phyloP scores from a whole-genome alignment of 2,797 vertebrate genomes.

The Enteromius treurensis region DNA sequence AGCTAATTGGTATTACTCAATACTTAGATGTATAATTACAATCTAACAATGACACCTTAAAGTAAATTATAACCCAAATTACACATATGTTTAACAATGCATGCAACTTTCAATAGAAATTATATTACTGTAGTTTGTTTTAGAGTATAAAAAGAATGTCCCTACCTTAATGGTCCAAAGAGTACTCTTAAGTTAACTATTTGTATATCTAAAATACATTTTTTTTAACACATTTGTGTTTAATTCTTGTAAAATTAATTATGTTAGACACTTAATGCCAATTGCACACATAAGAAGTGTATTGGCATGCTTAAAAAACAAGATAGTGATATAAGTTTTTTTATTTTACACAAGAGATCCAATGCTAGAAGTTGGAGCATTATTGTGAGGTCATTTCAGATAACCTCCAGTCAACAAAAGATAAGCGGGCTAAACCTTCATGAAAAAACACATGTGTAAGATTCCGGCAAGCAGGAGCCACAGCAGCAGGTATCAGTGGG shows the following conservation, averaged over 20 bases:
- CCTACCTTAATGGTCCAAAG: not conserved
- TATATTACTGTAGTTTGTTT: not conserved
- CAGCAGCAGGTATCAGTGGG: conserved; percentile 14
- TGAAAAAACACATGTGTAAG: conserved; percentile 2
- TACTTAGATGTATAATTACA: not conserved
- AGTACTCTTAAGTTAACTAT: not conserved
- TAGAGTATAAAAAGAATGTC: not conserved
- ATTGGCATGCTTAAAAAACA: not conserved
- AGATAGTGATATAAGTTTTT: not conserved
- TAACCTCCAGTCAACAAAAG: not conserved
- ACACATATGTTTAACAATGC: not conserved
- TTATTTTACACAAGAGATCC: not conserved
- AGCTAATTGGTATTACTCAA: not conserved
- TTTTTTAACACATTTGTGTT: not conserved
- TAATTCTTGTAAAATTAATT: not conserved
- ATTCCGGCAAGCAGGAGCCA: conserved; percentile 45
- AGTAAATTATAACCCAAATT: not conserved
- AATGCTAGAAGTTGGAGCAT: not conserved
- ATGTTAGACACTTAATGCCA: not conserved
- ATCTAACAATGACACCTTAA: not conserved
- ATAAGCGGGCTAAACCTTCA: not conserved
- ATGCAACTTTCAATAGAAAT: not conserved
- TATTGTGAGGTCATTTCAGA: not conserved
- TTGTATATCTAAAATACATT: not conserved
- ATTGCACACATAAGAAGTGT: not conserved